Evolutionary conservation across 2,888 invertebrate species (phyloP), one percentile per base, ranked within the genome.

Genomic region (Danaus chrysippus): DNA sequence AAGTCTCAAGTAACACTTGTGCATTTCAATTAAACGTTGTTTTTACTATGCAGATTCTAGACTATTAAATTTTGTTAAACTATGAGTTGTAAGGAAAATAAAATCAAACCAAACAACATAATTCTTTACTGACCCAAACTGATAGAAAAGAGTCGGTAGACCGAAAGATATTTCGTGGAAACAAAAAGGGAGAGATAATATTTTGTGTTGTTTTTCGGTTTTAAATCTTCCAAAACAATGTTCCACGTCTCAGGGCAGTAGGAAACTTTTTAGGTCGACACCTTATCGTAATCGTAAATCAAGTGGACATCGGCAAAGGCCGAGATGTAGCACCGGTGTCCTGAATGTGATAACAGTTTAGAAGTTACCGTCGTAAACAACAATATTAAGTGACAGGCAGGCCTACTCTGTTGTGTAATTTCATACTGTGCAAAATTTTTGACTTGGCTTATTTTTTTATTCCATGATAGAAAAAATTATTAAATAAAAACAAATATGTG

Each of bases 201-300:
- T 72, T 70, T 68, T 65, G 73, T 68, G 64, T 68, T 69, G 68
- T 79, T 81, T 82, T 82, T 79, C 71, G 77, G 79, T 82, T 86
- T 85, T 85, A 86, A 85, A 86, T 86, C 84, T 84, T 82, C 67
- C 70, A 73, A 74, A 79, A 81, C 82, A 77, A 76, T 76, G 77
- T 78, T 76, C 71, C 74, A 68, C 74, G 71, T 72, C 71, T 72
- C 68, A 68, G 68, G 75, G 76, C 72, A 75, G 78, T 77, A 78
- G 76, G 77, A 81, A 86, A 84, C 78, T 86, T 86, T 86, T 84
- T 83, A 82, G 84, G 86, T 79, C 80, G 83, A 76, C 81, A 83
- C 83, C 83, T 86, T 87, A 86, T 87, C 86, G 79, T 80, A 76
- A 80, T 73, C 76, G 84, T 87, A 87, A 86, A 87, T 87, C 86